A percentile compares a stretch with the other conserved stretches of the same genome.
Evolutionary conservation across 1,140 invertebrate genomes (phyloP).

Genomic region (Orius insidiosus): DNA sequence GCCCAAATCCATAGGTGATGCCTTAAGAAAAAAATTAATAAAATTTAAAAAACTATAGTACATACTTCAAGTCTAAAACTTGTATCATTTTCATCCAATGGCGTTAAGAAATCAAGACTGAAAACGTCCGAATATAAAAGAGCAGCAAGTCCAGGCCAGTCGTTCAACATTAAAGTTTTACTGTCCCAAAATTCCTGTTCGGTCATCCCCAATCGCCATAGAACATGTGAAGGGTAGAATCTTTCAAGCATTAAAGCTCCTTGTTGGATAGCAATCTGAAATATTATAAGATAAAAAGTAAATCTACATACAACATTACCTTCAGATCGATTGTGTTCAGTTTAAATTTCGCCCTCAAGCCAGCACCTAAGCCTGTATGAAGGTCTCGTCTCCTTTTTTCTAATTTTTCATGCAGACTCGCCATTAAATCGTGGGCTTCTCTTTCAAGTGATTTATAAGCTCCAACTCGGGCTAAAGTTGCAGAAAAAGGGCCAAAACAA

Average conservation of each 20-base stretch:
- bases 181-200: conserved; percentile 62
- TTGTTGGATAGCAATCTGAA: conserved; percentile 62
- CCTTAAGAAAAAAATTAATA: too few species aligned
- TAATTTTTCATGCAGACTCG: conserved; percentile 58
- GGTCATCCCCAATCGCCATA: conserved; percentile 32
- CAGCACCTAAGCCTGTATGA: conserved; percentile 48
- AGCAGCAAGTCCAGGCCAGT: conserved; percentile 75
- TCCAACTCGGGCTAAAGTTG: conserved; percentile 52
- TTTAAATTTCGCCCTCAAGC: conserved; percentile 50
- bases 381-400: conserved; percentile 52
- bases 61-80: conserved; percentile 61
- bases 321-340: conserved; percentile 52
- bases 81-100: conserved; percentile 62
- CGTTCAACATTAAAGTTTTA: conserved; percentile 49
- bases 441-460: conserved; percentile 64
- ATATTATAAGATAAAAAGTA: conserved; percentile 11
- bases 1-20: conserved; percentile 49
- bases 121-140: conserved; percentile 73
- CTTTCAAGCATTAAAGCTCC: conserved; percentile 62
- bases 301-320: too few species aligned
- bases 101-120: conserved; percentile 66
- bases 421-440: conserved; percentile 57
- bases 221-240: conserved; percentile 56
- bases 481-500: conserved; percentile 78
- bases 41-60: too few species aligned